Base-by-base conservation (phyloP, 1,140 invertebrate genomes). In the Bradynema listronoti region DNA sequence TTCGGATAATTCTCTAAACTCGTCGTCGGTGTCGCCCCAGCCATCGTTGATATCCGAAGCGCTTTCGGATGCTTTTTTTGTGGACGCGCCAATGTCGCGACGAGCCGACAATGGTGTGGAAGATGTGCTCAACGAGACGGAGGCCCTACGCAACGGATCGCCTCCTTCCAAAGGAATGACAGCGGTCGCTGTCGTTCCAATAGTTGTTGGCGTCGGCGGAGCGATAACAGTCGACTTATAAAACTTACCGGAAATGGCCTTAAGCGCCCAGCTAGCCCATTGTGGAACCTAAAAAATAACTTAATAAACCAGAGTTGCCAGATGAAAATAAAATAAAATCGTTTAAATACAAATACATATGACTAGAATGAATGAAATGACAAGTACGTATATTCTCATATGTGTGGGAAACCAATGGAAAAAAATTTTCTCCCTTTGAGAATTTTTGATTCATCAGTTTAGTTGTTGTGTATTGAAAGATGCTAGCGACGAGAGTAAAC, bases 191-290 rank as follows among this genome's bases (percentile, higher is more conserved):
- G 53, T n/a, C 14, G 14, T n/a, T 1, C 52, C 46, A 30, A 25
- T 42, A 24, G 42, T 30, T 61, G 30, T 49, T 9, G 46, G 27
- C 11, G 25, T 25, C 30, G 63, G 43, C n/a, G 63, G 33, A 7
- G 63, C 19, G n/a, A 68, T 41, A 6, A 52, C 56, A n/a, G 56
- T 34, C 29, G 56, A 41, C 33, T 77, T 77, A 49, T 78, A 77
- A 42, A 77, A 77, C 46, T 78, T 77, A 0, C 75, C 74, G 53
- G 73, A 76, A 11, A 77, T 34, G 14, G 75, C 58, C 56, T 77
- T 77, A 16, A 77, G 50, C 16, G 74, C 74, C 73, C 75, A 77
- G 34, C 66, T 68, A 7, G 75, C 75, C 74, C 74, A 78, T 53
- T 72, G 69, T 16, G 73, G 75, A 0, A 75, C 69, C 69, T 71